A percentile compares a stretch with the other conserved stretches of the same genome.
Evolutionary conservation across 2,888 invertebrate species (phyloP).

Genomic region (Catotricha subobsoleta): DNA sequence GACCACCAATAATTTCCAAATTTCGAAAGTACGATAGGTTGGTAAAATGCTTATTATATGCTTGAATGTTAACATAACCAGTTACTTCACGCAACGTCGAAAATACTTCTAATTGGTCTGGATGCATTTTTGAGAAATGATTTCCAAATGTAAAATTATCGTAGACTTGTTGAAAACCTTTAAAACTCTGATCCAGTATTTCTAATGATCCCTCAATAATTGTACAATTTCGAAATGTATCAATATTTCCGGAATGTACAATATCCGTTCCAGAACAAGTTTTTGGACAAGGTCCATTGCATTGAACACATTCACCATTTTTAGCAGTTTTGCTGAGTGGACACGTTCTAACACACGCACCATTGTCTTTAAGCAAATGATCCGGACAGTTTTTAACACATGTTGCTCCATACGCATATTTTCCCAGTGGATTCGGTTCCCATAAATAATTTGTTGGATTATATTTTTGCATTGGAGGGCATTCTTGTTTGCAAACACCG

Average conservation of each 20-base stretch:
- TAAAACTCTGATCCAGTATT: constrained; percentile 76
- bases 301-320: constrained; percentile 80
- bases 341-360: constrained; percentile 85
- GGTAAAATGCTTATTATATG: constrained; percentile 63
- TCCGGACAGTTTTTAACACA: constrained; percentile 93
- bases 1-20: constrained; percentile 82
- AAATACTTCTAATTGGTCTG: constrained; percentile 70
- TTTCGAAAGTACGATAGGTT: constrained; percentile 84
- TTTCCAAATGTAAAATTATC: constrained; percentile 67
- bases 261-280: constrained; percentile 62
- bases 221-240: constrained; percentile 77
- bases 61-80: constrained; percentile 81
- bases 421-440: constrained; percentile 83
- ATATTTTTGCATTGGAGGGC: constrained; percentile 86
- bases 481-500: constrained; percentile 89
- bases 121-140: constrained; percentile 65
- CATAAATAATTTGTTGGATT: constrained; percentile 80
- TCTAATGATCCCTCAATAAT: constrained; percentile 84
- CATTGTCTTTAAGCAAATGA: constrained; percentile 80
- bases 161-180: constrained; percentile 69
- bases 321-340: constrained; percentile 75
- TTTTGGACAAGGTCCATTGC: constrained; percentile 90
- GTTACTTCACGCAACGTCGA: constrained; percentile 84
- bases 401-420: constrained; percentile 90
- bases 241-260: constrained; percentile 80